phyloP scores from a whole-genome alignment of 2,797 vertebrate genomes.

The Acanthornis magna region DNA sequence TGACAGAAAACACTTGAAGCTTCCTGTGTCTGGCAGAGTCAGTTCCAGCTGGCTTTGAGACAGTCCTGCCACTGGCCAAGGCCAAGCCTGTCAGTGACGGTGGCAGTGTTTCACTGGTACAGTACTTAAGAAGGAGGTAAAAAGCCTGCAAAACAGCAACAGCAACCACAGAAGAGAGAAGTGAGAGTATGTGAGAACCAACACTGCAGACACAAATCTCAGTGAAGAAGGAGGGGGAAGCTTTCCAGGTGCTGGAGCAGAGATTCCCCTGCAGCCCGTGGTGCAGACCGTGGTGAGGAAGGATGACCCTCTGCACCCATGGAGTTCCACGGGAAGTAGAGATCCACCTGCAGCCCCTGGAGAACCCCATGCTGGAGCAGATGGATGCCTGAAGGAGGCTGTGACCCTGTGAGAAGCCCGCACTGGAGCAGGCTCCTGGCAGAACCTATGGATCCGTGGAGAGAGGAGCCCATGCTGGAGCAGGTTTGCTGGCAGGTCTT shows the following conservation, averaged over 20 bases:
- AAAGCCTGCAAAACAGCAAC: not conserved
- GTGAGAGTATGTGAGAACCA: not conserved
- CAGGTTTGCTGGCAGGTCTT: not conserved
- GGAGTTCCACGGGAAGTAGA: fast-evolving
- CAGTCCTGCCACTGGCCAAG: not conserved
- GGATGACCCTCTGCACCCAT: not conserved
- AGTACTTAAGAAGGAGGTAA: not conserved
- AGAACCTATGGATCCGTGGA: not conserved
- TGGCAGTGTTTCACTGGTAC: not conserved
- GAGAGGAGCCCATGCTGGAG: not conserved
- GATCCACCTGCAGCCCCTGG: not conserved
- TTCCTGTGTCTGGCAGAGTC: not conserved
- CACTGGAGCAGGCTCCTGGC: not conserved
- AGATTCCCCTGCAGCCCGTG: not conserved
- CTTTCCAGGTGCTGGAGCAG: not conserved
- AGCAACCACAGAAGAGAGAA: not conserved
- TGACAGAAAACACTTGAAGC: not conserved
- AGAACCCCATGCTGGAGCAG: not conserved
- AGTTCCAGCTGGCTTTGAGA: not conserved
- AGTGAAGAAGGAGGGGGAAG: not conserved
- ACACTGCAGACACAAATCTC: not conserved
- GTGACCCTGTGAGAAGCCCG: not conserved
- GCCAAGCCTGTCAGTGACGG: fast-evolving
- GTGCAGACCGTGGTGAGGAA: not conserved
- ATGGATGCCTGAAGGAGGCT: not conserved